Conservation (phyloP, 2,797 vertebrate species). For the Fistularia commersonii region DNA sequence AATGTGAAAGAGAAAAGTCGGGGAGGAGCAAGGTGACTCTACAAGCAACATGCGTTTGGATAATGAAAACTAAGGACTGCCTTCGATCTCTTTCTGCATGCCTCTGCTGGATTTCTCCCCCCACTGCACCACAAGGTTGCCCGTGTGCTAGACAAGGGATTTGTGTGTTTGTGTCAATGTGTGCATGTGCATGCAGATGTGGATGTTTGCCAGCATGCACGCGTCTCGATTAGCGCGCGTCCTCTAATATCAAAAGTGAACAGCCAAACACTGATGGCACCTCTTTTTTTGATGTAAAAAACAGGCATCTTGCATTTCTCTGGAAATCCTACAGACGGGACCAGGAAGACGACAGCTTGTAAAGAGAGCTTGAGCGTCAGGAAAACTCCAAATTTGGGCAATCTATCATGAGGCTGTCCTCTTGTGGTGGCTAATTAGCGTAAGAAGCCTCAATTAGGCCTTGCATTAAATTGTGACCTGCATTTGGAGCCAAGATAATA, state of each 20-base stretch:
- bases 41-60: constrained; percentile 50
- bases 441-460: constrained; percentile 29
- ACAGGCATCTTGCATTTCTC: constrained; percentile 11
- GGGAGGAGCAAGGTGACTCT: constrained; percentile 53
- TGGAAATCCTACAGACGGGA: constrained; percentile 22
- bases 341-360: constrained; percentile 22
- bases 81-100: constrained; percentile 20
- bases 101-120: constrained; percentile 41
- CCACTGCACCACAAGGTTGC: constrained; percentile 39
- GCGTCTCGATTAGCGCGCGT: neutral
- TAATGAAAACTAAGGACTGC: constrained; percentile 64
- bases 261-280: constrained; percentile 26
- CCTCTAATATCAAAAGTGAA: constrained; percentile 2
- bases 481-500: constrained; percentile 43
- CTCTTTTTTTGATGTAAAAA: constrained; percentile 39
- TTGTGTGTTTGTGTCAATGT: constrained; percentile 16
- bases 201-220: neutral
- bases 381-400: constrained; percentile 6
- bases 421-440: constrained; percentile 32
- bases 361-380: no score
- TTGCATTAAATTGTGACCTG: constrained; percentile 41
- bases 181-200: neutral
- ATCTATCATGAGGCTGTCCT: constrained; percentile 9
- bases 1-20: constrained; percentile 13
- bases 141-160: constrained; percentile 45